Evolutionary conservation across 2,113 vertebrate genomes (phyloP), one percentile per base, ranked within the genome.

Genomic region (Corydoras sp.): DNA sequence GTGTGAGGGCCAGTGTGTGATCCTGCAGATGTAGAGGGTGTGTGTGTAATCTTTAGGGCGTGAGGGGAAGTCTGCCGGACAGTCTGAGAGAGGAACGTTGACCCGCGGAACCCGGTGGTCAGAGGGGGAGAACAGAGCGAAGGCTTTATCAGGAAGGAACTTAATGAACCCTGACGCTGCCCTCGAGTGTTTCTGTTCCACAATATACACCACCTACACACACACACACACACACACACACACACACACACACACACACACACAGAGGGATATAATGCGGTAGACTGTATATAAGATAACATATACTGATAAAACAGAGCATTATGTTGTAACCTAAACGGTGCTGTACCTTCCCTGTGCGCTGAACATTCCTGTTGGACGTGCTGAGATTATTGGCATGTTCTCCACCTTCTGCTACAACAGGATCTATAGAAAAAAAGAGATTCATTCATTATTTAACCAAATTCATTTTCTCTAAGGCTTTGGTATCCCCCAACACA

Each of bases 51-150:
- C 89, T 15, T 88, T 89, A 0, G 95, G 86, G 30, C 91, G 90
- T 31, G 79, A 79, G 59, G 77, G 9, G 11, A 99, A 95, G 75
- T 96, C 91, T 14, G 83, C 74, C 2, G 97, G 97, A 76, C 96
- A 99, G 76, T 95, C 92, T 0, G 83, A 77, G 15, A 97, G 88
- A 13, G 91, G 91, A 58, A 99, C 87, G 0, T 96, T 94, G 13
- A 92, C 89, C 48, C 97, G 86, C 3, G 97, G 97, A 58, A 99
- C 92, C 10, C 97, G 89, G 83, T 99, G 97, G 85, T 99, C 97
- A 69, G 92, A 86, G 0, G 97, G 97, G 60, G 95, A 94, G 84
- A 99, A 99, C 85, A 97, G 89, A 76, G 93, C 94, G 8, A 93
- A 94, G 78, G 89, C 92, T 79, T 92, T 96, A 78, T 98, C 93